These are phyloP conservation scores for Pipra filicauda DNA, from an alignment of 2,113 vertebrate genomes.

Conservation along the genomic window DNA sequence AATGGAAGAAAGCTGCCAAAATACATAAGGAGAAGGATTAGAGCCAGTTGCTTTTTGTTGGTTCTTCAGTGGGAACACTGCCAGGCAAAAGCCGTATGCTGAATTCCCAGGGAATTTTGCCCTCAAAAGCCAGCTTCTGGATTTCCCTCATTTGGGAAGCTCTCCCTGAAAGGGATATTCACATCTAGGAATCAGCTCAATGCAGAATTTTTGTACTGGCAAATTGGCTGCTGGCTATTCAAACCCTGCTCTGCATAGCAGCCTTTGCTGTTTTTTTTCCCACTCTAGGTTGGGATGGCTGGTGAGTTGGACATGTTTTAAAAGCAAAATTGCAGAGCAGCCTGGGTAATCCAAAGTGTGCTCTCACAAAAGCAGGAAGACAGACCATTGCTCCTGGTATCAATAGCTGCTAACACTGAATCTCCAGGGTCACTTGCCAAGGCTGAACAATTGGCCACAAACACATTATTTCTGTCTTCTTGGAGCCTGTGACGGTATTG, in stretches of 20 bases:
- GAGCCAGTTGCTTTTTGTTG: conserved; percentile 50
- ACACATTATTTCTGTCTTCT: conserved; percentile 51
- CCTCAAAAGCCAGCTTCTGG: conserved; percentile 61
- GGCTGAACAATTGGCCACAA: conserved; percentile 46
- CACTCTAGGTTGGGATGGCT: not conserved
- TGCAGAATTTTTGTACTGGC: conserved; percentile 44
- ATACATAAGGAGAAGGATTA: conserved; percentile 40
- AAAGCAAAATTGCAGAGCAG: conserved; percentile 41
- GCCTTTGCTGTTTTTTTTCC: not conserved
- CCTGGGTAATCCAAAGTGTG: conserved; percentile 38
- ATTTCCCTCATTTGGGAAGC: conserved; percentile 61
- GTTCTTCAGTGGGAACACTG: conserved; percentile 14
- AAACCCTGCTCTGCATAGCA: conserved; percentile 6
- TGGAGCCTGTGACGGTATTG: not conserved
- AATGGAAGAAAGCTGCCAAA: conserved; percentile 58
- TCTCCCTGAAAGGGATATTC: conserved; percentile 63
- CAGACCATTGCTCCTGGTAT: conserved; percentile 7
- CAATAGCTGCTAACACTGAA: conserved; percentile 34
- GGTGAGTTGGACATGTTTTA: not conserved
- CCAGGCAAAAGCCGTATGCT: conserved; percentile 39
- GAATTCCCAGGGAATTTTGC: conserved; percentile 59
- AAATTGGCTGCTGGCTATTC: conserved; percentile 50
- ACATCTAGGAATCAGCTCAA: conserved; percentile 53
- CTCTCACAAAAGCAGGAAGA: conserved; percentile 48
- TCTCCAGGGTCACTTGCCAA: conserved; percentile 35